phyloP scores from a whole-genome alignment of 2,797 vertebrate genomes.

The Sebastes baramenuke region DNA sequence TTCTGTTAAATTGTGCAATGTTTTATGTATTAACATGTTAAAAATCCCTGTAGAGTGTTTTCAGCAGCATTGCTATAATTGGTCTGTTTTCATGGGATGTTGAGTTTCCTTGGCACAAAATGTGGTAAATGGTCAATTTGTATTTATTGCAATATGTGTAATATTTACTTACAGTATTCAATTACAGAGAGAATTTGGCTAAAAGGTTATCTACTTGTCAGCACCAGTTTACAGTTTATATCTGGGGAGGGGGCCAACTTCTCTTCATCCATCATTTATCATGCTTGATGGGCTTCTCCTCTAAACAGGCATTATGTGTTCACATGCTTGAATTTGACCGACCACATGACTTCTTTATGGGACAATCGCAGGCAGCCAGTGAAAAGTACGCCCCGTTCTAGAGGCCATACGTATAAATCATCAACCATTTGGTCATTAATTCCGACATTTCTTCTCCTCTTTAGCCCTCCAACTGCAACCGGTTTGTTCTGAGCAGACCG shows the following conservation, averaged over 20 bases:
- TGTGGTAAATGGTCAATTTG: neutral
- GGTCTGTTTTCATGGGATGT: neutral
- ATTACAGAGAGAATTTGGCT: neutral
- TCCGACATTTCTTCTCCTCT: conserved; percentile 57
- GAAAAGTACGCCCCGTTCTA: conserved; percentile 59
- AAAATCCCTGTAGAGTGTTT: neutral
- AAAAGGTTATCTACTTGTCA: conserved; percentile 40
- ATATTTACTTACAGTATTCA: neutral
- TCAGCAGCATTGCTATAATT: neutral
- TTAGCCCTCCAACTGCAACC: conserved; percentile 43
- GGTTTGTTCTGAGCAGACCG: conserved; percentile 50
- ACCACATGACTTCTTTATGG: conserved; percentile 66
- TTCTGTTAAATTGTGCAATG: neutral
- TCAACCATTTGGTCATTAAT: conserved; percentile 59
- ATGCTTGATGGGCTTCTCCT: conserved; percentile 48
- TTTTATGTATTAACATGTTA: neutral
- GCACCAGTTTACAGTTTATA: conserved; percentile 37
- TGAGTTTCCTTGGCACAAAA: neutral
- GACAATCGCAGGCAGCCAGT: conserved; percentile 62
- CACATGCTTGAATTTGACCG: conserved; percentile 59
- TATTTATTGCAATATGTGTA: conserved; percentile 3
- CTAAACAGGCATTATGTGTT: conserved; percentile 62
- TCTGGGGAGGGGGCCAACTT: conserved; percentile 36
- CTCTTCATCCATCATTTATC: conserved; percentile 53
- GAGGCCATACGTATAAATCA: conserved; percentile 63